Evolutionary conservation across 2,113 vertebrate genomes (phyloP), one percentile per base, ranked within the genome.

Genomic region (Mola mola): DNA sequence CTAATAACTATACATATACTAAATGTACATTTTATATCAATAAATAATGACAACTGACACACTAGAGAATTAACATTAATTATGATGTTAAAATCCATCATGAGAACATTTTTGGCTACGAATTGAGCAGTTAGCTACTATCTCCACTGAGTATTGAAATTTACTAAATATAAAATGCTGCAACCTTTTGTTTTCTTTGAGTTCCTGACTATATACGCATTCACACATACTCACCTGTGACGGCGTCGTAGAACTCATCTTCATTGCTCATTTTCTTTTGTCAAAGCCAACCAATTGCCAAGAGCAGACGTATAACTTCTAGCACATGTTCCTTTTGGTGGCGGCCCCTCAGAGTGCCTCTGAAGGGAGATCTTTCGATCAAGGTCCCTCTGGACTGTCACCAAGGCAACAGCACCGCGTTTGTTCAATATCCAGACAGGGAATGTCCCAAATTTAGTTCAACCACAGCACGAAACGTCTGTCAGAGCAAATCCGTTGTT

Each of bases 161-260:
- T n/a, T n/a, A n/a, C n/a, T n/a, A n/a, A n/a, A n/a, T n/a, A n/a
- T n/a, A n/a, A n/a, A n/a, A n/a, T n/a, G n/a, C n/a, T n/a, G n/a
- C n/a, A n/a, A n/a, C n/a, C n/a, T n/a, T n/a, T n/a, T n/a, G n/a
- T n/a, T n/a, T n/a, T n/a, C n/a, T n/a, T n/a, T n/a, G n/a, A n/a
- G n/a, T 33, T 11, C 29, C 11, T 4, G 1, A 34, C 19, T 8
- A n/a, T 7, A 25, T 13, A 41, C 24, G 8, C 19, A 34, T 13
- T 33, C 56, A 31, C 21, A 60, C 22, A 34, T 16, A 20, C 63
- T 0, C 71, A 98, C 97, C 97, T 90, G 97, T 95, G 84, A 98
- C 92, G 87, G 97, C 97, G 75, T 99, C 97, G 81, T 91, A 98
- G 89, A 98, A 99, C 67, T 98, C 96, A 22, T 98, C 97, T 59